Evolutionary conservation across 2,113 vertebrate species (phyloP).

Genomic region (Ailuropoda melanoleuca): DNA sequence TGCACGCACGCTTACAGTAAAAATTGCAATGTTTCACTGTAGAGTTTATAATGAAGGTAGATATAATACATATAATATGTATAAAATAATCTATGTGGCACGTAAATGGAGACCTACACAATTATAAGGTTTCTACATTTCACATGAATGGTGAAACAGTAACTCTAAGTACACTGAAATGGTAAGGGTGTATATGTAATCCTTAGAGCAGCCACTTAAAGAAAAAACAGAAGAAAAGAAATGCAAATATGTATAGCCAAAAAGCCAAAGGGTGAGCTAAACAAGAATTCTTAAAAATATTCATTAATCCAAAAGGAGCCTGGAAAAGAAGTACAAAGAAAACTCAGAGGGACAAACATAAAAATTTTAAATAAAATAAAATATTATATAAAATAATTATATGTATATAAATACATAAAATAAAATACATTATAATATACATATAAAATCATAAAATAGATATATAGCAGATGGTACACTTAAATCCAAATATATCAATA

Average conservation of each 20-base stretch:
- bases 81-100: background rate
- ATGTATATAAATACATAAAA: background rate
- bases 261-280: background rate
- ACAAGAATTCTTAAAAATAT: constrained; percentile 22
- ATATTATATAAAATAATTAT: background rate
- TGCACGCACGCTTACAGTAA: background rate
- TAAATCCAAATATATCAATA: background rate
- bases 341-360: background rate
- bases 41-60: background rate
- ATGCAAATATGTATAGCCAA: background rate
- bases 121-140: background rate
- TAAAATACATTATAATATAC: background rate
- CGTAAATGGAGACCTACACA: background rate
- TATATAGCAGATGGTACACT: background rate
- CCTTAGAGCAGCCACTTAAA: background rate
- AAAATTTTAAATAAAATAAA: no score
- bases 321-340: background rate
- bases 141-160: background rate
- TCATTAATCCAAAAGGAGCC: background rate
- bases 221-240: background rate
- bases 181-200: background rate
- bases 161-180: constrained; percentile 25
- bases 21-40: background rate
- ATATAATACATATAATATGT: background rate
- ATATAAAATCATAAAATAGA: background rate